A percentile compares a stretch with the other conserved stretches of the same genome.
Conservation (phyloP, 2,113 vertebrate species). For the Oreochromis niloticus region DNA sequence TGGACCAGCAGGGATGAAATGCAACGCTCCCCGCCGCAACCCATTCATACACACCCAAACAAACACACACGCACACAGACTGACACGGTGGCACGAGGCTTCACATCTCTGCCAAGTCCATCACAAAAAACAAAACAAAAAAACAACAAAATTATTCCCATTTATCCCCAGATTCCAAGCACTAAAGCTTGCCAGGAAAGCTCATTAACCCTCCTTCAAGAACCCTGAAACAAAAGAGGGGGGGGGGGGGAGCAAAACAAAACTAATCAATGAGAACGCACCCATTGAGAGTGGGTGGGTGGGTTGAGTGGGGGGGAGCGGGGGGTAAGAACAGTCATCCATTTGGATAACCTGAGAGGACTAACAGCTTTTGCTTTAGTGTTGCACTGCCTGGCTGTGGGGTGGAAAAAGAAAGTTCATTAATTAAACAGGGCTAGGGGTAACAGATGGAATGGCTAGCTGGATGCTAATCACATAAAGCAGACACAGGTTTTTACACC, state of each 20-base stretch:
- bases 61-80: slow-evolving; percentile 25
- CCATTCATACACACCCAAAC: slow-evolving; percentile 46
- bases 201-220: slow-evolving; percentile 73
- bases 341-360: slow-evolving; percentile 83
- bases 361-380: slow-evolving; percentile 79
- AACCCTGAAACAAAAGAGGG: slow-evolving; percentile 59
- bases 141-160: slow-evolving; percentile 63
- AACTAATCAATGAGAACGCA: slow-evolving; percentile 73
- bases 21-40: slow-evolving; percentile 26
- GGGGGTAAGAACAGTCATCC: slow-evolving; percentile 70
- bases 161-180: slow-evolving; percentile 60
- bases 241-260: slow-evolving; percentile 61
- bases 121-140: slow-evolving; percentile 31
- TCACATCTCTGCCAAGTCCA: slow-evolving; percentile 56
- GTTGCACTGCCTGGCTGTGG: slow-evolving; percentile 63
- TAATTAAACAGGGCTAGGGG: slow-evolving; percentile 90
- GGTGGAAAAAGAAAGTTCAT: slow-evolving; percentile 88
- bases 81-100: slow-evolving; percentile 44
- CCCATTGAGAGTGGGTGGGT: slow-evolving; percentile 51
- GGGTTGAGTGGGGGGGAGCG: slow-evolving; percentile 1
- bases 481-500: slow-evolving; percentile 75
- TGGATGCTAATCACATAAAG: slow-evolving; percentile 87
- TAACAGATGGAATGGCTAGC: slow-evolving; percentile 96
- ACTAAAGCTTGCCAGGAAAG: slow-evolving; percentile 68
- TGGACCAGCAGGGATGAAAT: slow-evolving; percentile 48